A percentile compares a stretch with the other conserved stretches of the same genome.
Conservation (phyloP, 2,113 vertebrate genomes). For the Lagenorhynchus albirostris region DNA sequence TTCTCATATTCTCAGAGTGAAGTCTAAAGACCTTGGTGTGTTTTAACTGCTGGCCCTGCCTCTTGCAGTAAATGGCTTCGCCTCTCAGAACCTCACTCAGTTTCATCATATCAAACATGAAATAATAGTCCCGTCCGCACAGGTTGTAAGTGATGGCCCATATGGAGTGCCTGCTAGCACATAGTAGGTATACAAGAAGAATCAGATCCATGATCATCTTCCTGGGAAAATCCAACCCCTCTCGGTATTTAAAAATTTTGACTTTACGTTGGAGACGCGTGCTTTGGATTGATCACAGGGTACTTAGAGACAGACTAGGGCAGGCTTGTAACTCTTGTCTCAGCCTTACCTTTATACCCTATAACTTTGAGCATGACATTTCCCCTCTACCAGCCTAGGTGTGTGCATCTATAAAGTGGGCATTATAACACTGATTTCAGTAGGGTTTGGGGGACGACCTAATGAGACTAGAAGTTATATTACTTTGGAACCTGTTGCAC, state of each 20-base stretch:
- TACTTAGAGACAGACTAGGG: background rate
- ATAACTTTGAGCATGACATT: background rate
- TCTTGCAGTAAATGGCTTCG: background rate
- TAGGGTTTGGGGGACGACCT: background rate
- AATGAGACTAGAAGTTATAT: background rate
- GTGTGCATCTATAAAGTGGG: background rate
- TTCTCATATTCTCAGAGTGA: background rate
- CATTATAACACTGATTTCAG: background rate
- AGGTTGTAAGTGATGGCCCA: background rate
- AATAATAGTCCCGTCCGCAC: background rate
- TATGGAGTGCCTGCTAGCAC: background rate
- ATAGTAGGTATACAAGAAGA: background rate
- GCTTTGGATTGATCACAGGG: background rate
- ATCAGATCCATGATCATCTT: background rate
- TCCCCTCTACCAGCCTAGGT: background rate
- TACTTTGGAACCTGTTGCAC: background rate
- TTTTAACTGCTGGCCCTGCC: background rate
- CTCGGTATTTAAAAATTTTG: background rate
- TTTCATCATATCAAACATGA: background rate
- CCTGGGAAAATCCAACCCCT: background rate
- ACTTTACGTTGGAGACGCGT: background rate
- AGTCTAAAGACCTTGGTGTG: background rate
- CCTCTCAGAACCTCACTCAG: background rate
- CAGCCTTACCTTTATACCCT: background rate
- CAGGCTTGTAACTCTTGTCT: background rate